phyloP scores from a whole-genome alignment of 2,113 vertebrate species.

The Hippocampus mohnikei region DNA sequence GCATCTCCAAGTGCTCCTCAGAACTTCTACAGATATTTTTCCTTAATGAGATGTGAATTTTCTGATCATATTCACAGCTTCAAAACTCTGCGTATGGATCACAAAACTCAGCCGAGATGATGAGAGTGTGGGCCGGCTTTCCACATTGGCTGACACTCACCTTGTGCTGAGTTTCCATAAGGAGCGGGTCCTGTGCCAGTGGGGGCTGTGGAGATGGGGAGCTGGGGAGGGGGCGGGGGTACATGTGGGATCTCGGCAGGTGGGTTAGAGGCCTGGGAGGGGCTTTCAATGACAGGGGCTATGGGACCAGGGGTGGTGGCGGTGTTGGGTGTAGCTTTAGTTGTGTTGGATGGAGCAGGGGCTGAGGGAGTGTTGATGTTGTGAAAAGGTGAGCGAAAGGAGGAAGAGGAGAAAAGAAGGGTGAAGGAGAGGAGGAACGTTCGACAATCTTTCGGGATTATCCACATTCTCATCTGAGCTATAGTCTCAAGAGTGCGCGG shows the following conservation, averaged over 20 bases:
- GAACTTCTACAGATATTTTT: not conserved
- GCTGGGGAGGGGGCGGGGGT: slow-evolving; percentile 89
- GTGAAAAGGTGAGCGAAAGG: slow-evolving; percentile 19
- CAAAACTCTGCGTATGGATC: not conserved
- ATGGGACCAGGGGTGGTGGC: slow-evolving; percentile 67
- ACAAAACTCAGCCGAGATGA: not conserved
- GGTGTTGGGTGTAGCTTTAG: slow-evolving; percentile 74
- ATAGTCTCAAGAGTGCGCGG: not conserved
- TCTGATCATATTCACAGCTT: not conserved
- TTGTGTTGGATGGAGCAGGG: slow-evolving; percentile 75
- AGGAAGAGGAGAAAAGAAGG: slow-evolving; percentile 26
- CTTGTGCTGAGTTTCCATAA: slow-evolving; percentile 86
- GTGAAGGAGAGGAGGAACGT: slow-evolving; percentile 38
- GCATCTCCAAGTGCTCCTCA: not conserved
- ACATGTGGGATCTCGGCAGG: slow-evolving; percentile 84
- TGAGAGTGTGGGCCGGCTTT: slow-evolving; percentile 8
- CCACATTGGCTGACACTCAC: slow-evolving; percentile 78
- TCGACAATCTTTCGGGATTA: slow-evolving; percentile 12
- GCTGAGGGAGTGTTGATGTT: slow-evolving; percentile 52
- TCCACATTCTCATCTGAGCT: not conserved
- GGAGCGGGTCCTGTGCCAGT: slow-evolving; percentile 82
- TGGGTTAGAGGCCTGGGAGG: slow-evolving; percentile 57
- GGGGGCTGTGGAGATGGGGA: slow-evolving; percentile 80
- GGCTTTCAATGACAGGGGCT: slow-evolving; percentile 68
- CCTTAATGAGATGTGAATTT: not conserved